Evolutionary conservation across 2,113 vertebrate species (phyloP).

Genomic region (Anthoscopus minutus): DNA sequence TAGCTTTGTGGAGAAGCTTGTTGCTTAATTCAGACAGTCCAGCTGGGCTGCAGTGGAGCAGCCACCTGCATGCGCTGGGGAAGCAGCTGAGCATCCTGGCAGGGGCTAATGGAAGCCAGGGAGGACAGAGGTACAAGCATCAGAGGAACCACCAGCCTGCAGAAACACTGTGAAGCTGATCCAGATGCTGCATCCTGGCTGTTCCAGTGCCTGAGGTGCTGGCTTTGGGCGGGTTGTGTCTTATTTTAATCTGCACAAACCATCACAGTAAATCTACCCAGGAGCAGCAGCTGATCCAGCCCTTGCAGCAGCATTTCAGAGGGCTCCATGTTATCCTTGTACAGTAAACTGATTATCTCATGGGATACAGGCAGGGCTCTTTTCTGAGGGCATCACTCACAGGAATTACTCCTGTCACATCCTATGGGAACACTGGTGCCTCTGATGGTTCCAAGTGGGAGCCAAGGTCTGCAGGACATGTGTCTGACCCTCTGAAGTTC

Average conservation of each 20-base stretch:
- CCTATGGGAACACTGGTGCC: background rate
- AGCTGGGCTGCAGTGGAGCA: background rate
- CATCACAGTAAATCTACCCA: background rate
- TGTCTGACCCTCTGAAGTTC: background rate
- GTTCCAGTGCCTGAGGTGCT: background rate
- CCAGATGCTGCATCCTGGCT: background rate
- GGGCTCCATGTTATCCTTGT: fast-evolving
- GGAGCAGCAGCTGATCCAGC: background rate
- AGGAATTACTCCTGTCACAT: background rate
- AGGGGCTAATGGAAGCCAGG: background rate
- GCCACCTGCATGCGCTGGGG: background rate
- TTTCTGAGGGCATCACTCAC: background rate
- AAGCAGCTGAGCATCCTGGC: background rate
- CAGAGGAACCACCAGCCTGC: background rate
- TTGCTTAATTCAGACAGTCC: background rate
- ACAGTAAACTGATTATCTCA: background rate
- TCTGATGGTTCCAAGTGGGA: background rate
- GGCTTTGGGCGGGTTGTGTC: background rate
- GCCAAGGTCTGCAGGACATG: background rate
- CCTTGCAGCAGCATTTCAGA: background rate
- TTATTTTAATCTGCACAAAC: background rate
- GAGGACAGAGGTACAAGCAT: background rate
- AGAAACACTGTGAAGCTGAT: background rate
- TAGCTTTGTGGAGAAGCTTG: background rate
- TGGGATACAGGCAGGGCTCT: background rate